Evolutionary conservation across 2,888 invertebrate genomes (phyloP), one percentile per base, ranked within the genome.

Genomic region (Plagodis dolabraria): DNA sequence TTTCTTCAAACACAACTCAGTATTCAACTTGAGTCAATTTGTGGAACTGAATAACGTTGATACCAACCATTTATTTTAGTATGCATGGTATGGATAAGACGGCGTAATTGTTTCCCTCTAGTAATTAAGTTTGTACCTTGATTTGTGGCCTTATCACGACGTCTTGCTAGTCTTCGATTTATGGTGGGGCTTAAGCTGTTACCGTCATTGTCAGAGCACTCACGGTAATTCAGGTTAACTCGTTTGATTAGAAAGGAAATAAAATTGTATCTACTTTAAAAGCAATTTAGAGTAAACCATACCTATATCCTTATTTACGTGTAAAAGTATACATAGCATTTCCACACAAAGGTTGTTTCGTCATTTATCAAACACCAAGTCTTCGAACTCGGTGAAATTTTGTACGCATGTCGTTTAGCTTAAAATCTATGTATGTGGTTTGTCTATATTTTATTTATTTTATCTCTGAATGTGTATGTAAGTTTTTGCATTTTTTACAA

Each of bases 81-180:
- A 59, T 46, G n/a, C 43, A 34, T 47, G 35, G 44, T 38, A 43
- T 5, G 67, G 49, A 63, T 67, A 70, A 54, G 63, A 64, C 64
- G 54, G 47, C 49, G 59, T 69, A 60, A 69, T 65, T 59, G 47
- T 60, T 58, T 76, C 71, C 64, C 67, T 68, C 67, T 64, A 74
- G 77, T 85, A 86, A 85, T 86, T 85, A 85, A 82, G 78, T 79
- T 74, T 74, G 71, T 69, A 70, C 72, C 80, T 85, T 87, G 85
- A 87, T 87, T 86, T 86, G 86, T 85, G 77, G 82, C 78, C 78
- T 82, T 85, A 85, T 85, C 83, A 79, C 76, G 77, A 75, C 76
- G 79, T 80, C 84, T 72, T 70, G 73, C 69, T 66, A 68, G 76
- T 73, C 70, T 68, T 72, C 74, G 76, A 85, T 86, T 86, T 85